Base-by-base conservation (phyloP, 2,113 vertebrate species). In the Rhodinocichla rosea region DNA sequence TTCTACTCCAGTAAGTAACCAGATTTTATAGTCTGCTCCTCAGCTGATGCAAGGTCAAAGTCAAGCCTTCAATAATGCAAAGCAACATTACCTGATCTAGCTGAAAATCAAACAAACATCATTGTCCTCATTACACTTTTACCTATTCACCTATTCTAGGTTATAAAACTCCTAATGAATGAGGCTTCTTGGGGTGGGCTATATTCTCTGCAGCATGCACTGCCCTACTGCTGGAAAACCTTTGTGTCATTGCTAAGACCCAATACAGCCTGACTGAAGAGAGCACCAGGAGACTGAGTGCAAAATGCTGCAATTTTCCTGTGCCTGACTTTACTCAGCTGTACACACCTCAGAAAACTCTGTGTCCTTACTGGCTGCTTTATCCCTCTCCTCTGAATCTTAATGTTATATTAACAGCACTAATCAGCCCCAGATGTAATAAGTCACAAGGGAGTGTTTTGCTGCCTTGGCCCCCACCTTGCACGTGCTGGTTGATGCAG, bases 381-480 rank as follows among this genome's bases (percentile, higher is more conserved):
- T 60, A 78, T n/a, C 20, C 40, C 23, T 68, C 37, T 84, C 49
- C 20, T 71, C 40, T 76, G 44, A 64, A 62, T 90, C 62, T 76
- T 93, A 81, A 90, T 82, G 85, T 16, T 23, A 12, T 49, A 87
- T 84, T 77, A 93, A 88, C 49, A 65, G 37, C 85, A 44, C 32
- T 86, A 84, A 96, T 96, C 85, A 90, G 69, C 59, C 88, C 80
- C 73, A 84, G 65, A 76, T 50, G 65, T 62, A 87, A 23, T 50
- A 93, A 94, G 76, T 60, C 83, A 49, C 49, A 79, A 28, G 69
- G 57, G 69, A 79, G 33, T 53, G 44, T 76, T 79, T 78, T 81
- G 32, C 39, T 93, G 82, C 65, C 73, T 84, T 1, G 4, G 32
- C 50, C 32, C 44, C 37, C 27, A 69, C 57, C 77, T 84, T 69